Percentiles rank a stretch among this genome's conserved stretches.
These are phyloP conservation scores for Myathropa florea DNA, from an alignment of 2,888 invertebrate genomes.

Conservation along the genomic window DNA sequence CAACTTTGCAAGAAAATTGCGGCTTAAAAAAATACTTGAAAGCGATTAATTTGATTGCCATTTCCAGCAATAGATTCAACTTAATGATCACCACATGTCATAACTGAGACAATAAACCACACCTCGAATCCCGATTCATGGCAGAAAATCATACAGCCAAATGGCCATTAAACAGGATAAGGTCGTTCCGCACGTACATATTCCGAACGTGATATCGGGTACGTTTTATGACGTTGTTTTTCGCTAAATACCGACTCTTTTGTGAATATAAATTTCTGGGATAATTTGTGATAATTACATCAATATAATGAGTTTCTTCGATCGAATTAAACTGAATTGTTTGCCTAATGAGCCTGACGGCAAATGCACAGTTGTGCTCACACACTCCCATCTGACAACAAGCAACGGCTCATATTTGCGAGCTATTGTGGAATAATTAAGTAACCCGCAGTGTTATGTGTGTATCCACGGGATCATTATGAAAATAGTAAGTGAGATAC, in stretches of 20 bases:
- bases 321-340: constrained; percentile 62
- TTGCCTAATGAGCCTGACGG: constrained; percentile 59
- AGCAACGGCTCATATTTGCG: constrained; percentile 28
- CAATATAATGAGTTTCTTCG: constrained; percentile 54
- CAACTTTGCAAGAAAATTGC: not conserved
- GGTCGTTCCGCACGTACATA: constrained; percentile 49
- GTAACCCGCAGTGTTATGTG: constrained; percentile 41
- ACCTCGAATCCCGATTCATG: constrained; percentile 28
- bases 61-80: not conserved
- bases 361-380: constrained; percentile 49
- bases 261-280: constrained; percentile 20
- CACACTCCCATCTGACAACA: not conserved
- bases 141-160: not conserved
- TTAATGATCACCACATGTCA: constrained; percentile 14
- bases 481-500: constrained; percentile 47
- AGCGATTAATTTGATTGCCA: not conserved
- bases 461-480: constrained; percentile 35
- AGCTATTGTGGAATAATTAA: constrained; percentile 48
- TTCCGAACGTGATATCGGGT: constrained; percentile 45
- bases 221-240: constrained; percentile 16
- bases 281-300: constrained; percentile 62
- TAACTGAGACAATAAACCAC: constrained; percentile 42
- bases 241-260: constrained; percentile 3
- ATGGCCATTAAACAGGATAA: constrained; percentile 36
- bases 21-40: not conserved